Evolutionary conservation across 35 echinoderm and acorn worm genomes (phyloP).

Genomic region (Eucidaris tribuloides): DNA sequence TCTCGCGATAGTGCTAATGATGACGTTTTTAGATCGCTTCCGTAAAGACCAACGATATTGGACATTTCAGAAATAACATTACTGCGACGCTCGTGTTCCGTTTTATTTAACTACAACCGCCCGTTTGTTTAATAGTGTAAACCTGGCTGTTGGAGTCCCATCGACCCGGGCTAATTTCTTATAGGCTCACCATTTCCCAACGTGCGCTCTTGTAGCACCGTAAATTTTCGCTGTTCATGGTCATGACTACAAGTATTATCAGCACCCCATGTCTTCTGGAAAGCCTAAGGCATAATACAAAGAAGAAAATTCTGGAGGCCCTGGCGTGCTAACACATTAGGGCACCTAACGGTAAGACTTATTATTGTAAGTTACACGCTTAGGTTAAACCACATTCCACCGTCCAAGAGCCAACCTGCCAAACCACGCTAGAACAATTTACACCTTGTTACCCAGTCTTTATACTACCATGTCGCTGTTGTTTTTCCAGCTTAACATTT

Average conservation of each 20-base stretch:
- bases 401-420: not conserved
- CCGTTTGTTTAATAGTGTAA: slow-evolving; percentile 25
- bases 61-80: slow-evolving; percentile 37
- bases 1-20: not conserved
- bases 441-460: slow-evolving; percentile 25
- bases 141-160: not conserved
- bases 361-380: slow-evolving; percentile 9
- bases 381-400: not conserved
- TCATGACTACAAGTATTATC: slow-evolving; percentile 2
- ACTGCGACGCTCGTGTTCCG: not conserved
- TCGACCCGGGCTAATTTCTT: not conserved
- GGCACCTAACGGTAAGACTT: not conserved
- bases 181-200: not conserved
- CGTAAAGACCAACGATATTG: slow-evolving; percentile 13
- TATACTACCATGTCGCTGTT: slow-evolving; percentile 19
- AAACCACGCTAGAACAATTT: slow-evolving; percentile 11
- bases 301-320: not conserved
- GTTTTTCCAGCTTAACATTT: slow-evolving; percentile 22
- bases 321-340: slow-evolving; percentile 8
- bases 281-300: slow-evolving; percentile 8
- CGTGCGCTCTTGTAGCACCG: not conserved
- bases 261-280: not conserved
- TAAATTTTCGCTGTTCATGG: slow-evolving; percentile 27
- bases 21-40: not conserved
- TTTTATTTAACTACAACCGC: slow-evolving; percentile 30